Conservation (phyloP, 2,797 vertebrate genomes). For the Phoeniculus purpureus region DNA sequence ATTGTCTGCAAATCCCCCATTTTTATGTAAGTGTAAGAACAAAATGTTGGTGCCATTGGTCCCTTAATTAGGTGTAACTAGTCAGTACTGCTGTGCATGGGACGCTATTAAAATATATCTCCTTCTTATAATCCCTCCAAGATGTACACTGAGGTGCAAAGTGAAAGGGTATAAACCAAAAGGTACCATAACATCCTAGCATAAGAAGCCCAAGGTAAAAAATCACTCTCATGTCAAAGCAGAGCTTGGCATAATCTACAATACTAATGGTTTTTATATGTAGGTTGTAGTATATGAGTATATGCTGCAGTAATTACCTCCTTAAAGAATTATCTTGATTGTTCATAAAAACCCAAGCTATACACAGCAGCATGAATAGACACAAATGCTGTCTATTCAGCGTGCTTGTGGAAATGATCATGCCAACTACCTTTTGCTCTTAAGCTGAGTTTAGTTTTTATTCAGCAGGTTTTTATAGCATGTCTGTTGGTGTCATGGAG, state of each 20-base stretch:
- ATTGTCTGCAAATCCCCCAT: not conserved
- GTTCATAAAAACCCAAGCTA: conserved; percentile 29
- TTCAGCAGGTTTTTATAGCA: conserved; percentile 29
- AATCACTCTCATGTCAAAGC: conserved; percentile 34
- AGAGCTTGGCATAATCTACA: conserved; percentile 23
- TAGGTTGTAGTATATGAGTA: conserved; percentile 15
- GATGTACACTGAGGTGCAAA: not conserved
- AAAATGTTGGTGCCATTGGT: conserved; percentile 23
- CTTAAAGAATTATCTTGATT: conserved; percentile 60
- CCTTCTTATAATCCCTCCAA: not conserved
- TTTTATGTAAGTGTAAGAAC: conserved; percentile 20
- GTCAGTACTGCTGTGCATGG: not conserved
- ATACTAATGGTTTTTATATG: conserved; percentile 27
- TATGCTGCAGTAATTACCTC: conserved; percentile 41
- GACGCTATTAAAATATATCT: conserved; percentile 7
- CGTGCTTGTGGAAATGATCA: not conserved
- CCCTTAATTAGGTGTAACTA: conserved; percentile 37
- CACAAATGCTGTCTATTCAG: not conserved
- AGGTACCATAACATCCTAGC: not conserved
- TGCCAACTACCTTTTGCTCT: conserved; percentile 33
- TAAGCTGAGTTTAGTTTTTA: conserved; percentile 59
- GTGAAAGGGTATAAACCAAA: conserved; percentile 36
- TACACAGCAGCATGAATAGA: not conserved
- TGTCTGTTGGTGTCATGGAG: conserved; percentile 25
- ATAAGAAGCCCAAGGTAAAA: conserved; percentile 24